Conservation (phyloP, 2,888 invertebrate genomes). For the Metalampra italica region DNA sequence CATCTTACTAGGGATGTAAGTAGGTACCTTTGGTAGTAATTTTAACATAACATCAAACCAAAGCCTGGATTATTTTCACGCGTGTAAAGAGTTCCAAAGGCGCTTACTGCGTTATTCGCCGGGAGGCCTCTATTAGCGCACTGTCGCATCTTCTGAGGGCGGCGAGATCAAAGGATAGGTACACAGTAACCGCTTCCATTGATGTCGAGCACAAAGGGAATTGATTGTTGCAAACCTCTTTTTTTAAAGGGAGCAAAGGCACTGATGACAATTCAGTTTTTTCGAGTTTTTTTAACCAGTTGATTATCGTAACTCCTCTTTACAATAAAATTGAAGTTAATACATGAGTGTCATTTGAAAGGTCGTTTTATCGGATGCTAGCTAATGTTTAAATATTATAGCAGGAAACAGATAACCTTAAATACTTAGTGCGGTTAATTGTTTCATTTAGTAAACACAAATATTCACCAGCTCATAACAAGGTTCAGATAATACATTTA, state of each 20-base stretch:
- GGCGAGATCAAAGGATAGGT: slow-evolving; percentile 77
- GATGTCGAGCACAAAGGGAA: slow-evolving; percentile 77
- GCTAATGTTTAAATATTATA: no score
- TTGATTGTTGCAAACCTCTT: slow-evolving; percentile 77
- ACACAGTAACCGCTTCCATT: slow-evolving; percentile 76
- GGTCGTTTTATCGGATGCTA: no score
- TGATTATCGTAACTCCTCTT: slow-evolving; percentile 5
- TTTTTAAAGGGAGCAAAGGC: slow-evolving; percentile 47
- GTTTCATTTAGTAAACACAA: no score
- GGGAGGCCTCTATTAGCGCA: slow-evolving; percentile 66
- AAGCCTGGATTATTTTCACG: no score
- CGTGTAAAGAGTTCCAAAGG: slow-evolving; percentile 14
- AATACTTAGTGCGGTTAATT: no score
- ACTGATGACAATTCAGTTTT: slow-evolving; percentile 64
- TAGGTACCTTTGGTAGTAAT: not conserved
- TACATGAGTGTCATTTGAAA: no score
- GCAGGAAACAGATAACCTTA: no score
- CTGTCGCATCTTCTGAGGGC: slow-evolving; percentile 75
- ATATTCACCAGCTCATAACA: no score
- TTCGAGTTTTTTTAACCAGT: slow-evolving; percentile 27
- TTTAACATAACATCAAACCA: not conserved
- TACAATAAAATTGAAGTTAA: no score
- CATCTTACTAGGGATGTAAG: no score
- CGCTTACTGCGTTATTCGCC: slow-evolving; percentile 52
- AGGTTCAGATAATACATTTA: no score